Base-by-base conservation (phyloP, 2,797 vertebrate genomes). In the Lacerta agilis region DNA sequence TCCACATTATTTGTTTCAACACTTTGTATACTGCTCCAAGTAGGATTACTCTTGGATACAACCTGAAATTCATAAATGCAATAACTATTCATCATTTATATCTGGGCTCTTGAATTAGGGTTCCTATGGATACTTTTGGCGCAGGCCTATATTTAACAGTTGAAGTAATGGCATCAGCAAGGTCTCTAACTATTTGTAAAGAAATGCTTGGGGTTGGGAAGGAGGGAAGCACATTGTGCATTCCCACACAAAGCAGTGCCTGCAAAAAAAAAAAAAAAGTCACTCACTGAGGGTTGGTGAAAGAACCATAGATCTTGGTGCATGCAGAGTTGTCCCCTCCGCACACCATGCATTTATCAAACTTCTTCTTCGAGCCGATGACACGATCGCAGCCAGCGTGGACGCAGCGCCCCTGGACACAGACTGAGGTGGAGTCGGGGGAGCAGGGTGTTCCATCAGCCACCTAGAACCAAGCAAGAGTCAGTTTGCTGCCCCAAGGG, bases 361-460 rank as follows among this genome's bases (percentile, higher is more conserved):
- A 97, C 92, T 95, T 96, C 93, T 96, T 96, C 86, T 94, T 96
- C 76, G 96, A 97, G 66, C 97, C 96, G 1, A 97, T 97, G 83
- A 97, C 2, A 0, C 89, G 92, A 55, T 97, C 96, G 15, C 97
- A 97, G 86, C 97, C 96, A 0, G 96, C 91, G 0, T 96, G 94
- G 85, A 97, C 20, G 27, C 97, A 97, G 72, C 93, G 96, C 3
- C 97, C 96, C 86, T 95, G 96, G 36, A 97, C 96, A 1, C 97
- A 97, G 89, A 97, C 95, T 0, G 96, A 96, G 0, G 92, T 92
- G 82, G 95, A 90, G 41, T 96, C 96, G 0, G 96, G 95, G 3
- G 96, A 95, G 38, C 97, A 97, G 36, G 96, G 96, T 0, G 97
- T 97, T 25, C 97, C 97, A 0, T 97, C 97, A 0, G 84, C 91